Base-by-base conservation (phyloP, 2,888 invertebrate species). In the Eucera pruinosa region DNA sequence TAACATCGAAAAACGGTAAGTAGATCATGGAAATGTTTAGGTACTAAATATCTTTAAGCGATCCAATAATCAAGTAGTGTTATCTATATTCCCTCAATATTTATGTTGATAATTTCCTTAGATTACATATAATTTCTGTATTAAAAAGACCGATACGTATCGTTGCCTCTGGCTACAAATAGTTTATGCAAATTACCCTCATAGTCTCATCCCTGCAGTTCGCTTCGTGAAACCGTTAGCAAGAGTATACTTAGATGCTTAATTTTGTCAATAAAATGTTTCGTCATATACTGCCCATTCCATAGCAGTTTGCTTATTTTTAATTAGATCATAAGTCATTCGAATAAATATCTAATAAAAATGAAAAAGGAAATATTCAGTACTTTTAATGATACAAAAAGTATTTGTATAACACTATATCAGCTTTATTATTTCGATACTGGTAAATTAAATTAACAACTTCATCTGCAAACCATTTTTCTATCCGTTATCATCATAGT, bases 111-210 rank as follows among this genome's bases (percentile, higher is more conserved):
- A 69, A 79, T 69, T 62, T 41, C 20, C 25, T 1, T 0, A 82
- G 68, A 82, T 82, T 75, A 54, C 66, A 52, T 60, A 25, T 69
- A 82, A 82, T 75, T 82, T 78, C 45, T 71, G 65, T 65, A 66
- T 50, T 50, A 57, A 82, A 75, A 64, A 79, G 54, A 61, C 27
- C 57, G 82, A 81, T 61, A 69, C 47, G 52, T 72, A 72, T 73
- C 70, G 33, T 57, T 23, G 70, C 78, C 58, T 6, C 50, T n/a
- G 57, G 69, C 76, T 67, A 48, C 20, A 65, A 58, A 39, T 72
- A 78, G 75, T 75, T 80, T 70, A 84, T 77, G 80, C 62, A 82
- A 79, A 79, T 75, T 27, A 36, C n/a, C 15, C 43, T 30, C 50
- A 45, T 73, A 52, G 57, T 65, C 77, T 70, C 61, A 30, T 73